Conservation (phyloP, 2,797 vertebrate genomes). For the Spea hammondii region DNA sequence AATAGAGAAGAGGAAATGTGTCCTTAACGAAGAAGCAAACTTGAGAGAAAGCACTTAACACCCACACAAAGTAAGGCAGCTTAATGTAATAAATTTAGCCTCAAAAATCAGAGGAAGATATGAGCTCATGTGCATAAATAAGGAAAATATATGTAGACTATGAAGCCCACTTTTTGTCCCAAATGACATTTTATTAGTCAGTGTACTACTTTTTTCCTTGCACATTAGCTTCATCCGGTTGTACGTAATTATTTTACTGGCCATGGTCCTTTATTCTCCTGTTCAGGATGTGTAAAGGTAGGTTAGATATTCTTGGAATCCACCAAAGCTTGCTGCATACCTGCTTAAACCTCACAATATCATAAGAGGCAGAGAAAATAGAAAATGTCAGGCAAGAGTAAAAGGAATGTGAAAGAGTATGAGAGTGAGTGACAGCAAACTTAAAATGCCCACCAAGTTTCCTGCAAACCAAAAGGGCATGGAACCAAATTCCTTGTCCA, state of each 20-base stretch:
- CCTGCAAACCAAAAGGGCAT: too few species aligned
- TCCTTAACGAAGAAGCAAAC: conserved; percentile 12
- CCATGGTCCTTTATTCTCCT: too few species aligned
- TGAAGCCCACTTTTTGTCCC: background rate
- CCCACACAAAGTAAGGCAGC: conserved; percentile 23
- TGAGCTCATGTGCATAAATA: conserved; percentile 8
- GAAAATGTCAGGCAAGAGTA: too few species aligned
- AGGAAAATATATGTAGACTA: background rate
- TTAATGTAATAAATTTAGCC: conserved; percentile 24
- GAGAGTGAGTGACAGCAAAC: too few species aligned
- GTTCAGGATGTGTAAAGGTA: too few species aligned
- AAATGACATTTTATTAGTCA: background rate
- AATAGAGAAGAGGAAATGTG: background rate
- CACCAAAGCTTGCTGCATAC: too few species aligned
- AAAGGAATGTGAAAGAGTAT: too few species aligned
- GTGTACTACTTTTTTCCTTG: background rate
- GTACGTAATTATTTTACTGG: background rate
- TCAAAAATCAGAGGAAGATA: conserved; percentile 7
- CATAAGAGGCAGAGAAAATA: too few species aligned
- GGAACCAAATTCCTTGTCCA: too few species aligned
- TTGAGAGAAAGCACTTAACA: conserved; percentile 27
- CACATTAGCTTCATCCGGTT: background rate
- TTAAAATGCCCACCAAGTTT: too few species aligned
- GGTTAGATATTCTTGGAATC: too few species aligned
- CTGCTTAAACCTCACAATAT: too few species aligned